Conservation (phyloP, 2,797 vertebrate genomes). For the Neosilurus hyrtlii region DNA sequence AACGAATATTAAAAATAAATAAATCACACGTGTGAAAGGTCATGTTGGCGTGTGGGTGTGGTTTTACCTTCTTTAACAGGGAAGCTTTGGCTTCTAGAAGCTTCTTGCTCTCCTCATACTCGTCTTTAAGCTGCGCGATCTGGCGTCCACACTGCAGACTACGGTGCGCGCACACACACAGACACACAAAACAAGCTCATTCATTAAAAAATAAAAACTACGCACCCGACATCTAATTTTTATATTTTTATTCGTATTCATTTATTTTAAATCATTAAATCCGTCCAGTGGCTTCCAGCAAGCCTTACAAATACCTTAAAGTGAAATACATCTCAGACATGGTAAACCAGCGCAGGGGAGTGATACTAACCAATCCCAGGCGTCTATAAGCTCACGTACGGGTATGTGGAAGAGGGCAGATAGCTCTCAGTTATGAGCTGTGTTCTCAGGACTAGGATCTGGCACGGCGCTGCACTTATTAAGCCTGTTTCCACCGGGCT, state of each 20-base stretch:
- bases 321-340: background rate
- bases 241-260: background rate
- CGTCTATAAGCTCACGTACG: background rate
- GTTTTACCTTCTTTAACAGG: slow-evolving; percentile 69
- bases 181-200: background rate
- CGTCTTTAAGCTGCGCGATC: slow-evolving; percentile 86
- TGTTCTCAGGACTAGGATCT: background rate
- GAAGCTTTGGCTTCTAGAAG: slow-evolving; percentile 68
- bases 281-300: background rate
- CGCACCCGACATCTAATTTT: too few relatives aligned
- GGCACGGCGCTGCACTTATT: background rate
- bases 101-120: slow-evolving; percentile 88
- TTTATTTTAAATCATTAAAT: background rate
- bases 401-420: background rate
- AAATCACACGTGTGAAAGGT: too few relatives aligned
- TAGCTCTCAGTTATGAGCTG: background rate
- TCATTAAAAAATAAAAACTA: background rate
- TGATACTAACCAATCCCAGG: background rate
- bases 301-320: background rate
- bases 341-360: background rate
- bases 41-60: too few relatives aligned
- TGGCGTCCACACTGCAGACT: slow-evolving; percentile 96
- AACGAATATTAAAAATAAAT: too few relatives aligned
- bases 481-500: too few relatives aligned
- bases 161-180: slow-evolving; percentile 28